phyloP scores from a whole-genome alignment of 1,140 invertebrate species.

The Drosophila busckii region DNA sequence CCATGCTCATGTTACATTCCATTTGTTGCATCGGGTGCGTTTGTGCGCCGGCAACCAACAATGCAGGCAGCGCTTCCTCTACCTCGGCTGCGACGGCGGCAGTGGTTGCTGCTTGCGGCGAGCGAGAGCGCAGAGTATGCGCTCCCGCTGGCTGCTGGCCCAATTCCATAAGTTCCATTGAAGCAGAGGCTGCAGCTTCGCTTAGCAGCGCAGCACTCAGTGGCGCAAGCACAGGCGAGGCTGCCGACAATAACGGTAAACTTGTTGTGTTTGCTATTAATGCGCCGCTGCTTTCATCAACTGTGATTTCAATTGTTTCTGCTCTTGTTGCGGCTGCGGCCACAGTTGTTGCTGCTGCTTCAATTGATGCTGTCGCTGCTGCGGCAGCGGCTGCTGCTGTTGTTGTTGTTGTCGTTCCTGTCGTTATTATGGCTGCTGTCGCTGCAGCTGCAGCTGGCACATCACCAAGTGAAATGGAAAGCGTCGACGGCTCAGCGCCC shows the following conservation, averaged over 20 bases:
- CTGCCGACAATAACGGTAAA: constrained; percentile 42
- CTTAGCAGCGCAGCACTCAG: constrained; percentile 41
- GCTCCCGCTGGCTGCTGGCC: constrained; percentile 54
- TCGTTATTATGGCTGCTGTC: background rate
- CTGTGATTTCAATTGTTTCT: too few relatives aligned
- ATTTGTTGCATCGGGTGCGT: constrained; percentile 36
- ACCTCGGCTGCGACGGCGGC: too few relatives aligned
- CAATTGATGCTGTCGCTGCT: background rate
- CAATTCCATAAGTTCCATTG: constrained; percentile 58
- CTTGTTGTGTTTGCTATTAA: too few relatives aligned
- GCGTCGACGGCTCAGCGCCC: constrained; percentile 24
- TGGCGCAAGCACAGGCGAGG: constrained; percentile 48
- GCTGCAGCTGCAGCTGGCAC: constrained; percentile 1
- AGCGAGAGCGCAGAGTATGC: constrained; percentile 64
- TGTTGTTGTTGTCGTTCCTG: background rate
- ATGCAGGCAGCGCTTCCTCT: constrained; percentile 45
- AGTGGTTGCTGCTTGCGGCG: constrained; percentile 36
- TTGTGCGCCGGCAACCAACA: constrained; percentile 31
- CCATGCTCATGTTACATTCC: constrained; percentile 35
- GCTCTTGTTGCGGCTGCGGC: constrained; percentile 10
- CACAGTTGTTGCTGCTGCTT: background rate
- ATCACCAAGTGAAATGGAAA: constrained; percentile 43
- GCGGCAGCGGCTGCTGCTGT: background rate
- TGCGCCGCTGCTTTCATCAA: too few relatives aligned
- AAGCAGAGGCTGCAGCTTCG: constrained; percentile 48